A percentile compares a stretch with the other conserved stretches of the same genome.
Evolutionary conservation across 1,140 invertebrate genomes (phyloP).

Genomic region (Tribolium castaneum): DNA sequence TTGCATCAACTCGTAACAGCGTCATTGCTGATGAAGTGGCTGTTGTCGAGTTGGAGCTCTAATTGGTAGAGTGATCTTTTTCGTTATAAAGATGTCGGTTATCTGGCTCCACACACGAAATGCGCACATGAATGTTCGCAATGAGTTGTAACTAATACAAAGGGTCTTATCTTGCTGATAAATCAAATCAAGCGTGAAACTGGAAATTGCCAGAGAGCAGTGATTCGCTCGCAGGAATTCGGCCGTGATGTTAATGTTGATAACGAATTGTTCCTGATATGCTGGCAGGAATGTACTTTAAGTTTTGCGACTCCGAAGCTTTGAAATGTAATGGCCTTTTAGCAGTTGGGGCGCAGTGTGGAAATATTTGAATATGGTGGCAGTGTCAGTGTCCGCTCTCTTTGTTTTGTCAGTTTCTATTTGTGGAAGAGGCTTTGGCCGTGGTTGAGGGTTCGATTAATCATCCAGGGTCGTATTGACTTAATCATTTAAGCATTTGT

Average conservation of each 20-base stretch:
- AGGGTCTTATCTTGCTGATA: constrained; percentile 36
- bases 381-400: neutral
- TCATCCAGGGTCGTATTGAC: constrained; percentile 29
- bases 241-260: neutral
- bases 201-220: constrained; percentile 36
- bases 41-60: neutral
- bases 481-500: constrained; percentile 29
- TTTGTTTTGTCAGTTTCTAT: constrained; percentile 3
- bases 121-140: constrained; percentile 29
- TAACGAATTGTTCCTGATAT: constrained; percentile 26
- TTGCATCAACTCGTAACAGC: neutral
- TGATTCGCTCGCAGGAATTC: constrained; percentile 17
- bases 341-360: neutral
- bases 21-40: constrained; percentile 11
- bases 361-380: neutral
- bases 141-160: constrained; percentile 41
- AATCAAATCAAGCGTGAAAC: constrained; percentile 42
- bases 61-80: neutral
- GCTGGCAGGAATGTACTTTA: neutral
- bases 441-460: neutral
- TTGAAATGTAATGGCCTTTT: neutral
- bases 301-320: neutral
- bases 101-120: constrained; percentile 26
- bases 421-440: neutral
- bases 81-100: neutral